Percentiles rank a stretch among this genome's conserved stretches.
phyloP scores from a whole-genome alignment of 2,797 vertebrate genomes.

The Triplophysa yarkandensis region DNA sequence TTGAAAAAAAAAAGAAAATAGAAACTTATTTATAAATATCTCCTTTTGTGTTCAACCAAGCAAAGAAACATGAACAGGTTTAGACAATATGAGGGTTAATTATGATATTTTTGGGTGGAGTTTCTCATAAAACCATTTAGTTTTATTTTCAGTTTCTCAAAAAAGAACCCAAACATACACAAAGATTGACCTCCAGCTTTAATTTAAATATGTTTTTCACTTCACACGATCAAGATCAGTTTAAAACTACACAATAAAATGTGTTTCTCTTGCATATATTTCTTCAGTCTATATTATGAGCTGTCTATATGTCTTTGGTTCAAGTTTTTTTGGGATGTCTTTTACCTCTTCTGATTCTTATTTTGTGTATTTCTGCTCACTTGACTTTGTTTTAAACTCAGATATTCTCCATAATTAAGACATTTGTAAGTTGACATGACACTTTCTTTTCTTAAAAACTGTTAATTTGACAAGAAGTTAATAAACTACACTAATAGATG shows the following conservation, averaged over 20 bases:
- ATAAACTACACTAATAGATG: too few species aligned
- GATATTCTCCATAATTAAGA: neutral
- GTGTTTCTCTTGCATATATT: neutral
- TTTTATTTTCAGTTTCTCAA: conserved; percentile 7
- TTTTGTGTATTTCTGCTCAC: too few species aligned
- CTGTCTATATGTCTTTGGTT: neutral
- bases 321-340: neutral
- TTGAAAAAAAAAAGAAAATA: too few species aligned
- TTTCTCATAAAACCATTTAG: too few species aligned
- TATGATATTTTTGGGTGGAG: too few species aligned
- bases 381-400: neutral
- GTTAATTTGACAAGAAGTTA: neutral
- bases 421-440: neutral
- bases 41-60: too few species aligned
- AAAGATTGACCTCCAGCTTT: neutral
- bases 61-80: too few species aligned
- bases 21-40: too few species aligned
- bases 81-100: neutral
- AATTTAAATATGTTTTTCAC: neutral
- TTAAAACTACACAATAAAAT: neutral
- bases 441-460: neutral
- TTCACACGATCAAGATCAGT: neutral
- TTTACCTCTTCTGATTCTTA: neutral
- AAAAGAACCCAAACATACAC: neutral
- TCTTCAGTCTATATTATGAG: neutral